Evolutionary conservation across 23 tunicate genomes (phyloP).

Genomic region (Ascidia mentula): DNA sequence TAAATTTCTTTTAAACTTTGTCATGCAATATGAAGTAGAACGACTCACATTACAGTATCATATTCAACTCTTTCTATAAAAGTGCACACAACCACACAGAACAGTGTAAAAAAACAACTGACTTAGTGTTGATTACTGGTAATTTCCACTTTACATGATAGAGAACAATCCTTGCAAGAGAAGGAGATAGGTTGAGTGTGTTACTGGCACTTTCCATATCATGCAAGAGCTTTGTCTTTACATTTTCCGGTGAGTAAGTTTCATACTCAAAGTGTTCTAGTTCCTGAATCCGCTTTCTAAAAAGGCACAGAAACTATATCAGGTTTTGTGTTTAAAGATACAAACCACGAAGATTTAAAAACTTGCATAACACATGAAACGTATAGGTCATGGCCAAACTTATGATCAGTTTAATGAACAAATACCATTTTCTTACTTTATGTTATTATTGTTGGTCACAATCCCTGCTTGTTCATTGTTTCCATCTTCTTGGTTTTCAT

Average conservation of each 20-base stretch:
- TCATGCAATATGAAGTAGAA: no score
- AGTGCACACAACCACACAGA: no score
- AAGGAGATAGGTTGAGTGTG: constrained; percentile 32
- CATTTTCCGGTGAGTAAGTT: constrained; percentile 23
- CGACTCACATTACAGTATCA: no score
- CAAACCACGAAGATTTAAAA: background rate
- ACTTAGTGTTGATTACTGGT: constrained; percentile 39
- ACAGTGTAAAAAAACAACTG: no score
- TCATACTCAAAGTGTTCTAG: constrained; percentile 61
- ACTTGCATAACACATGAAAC: background rate
- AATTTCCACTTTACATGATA: constrained; percentile 81
- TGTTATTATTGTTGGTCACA: constrained; percentile 11
- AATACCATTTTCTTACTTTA: background rate
- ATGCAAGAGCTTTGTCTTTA: constrained; percentile 34
- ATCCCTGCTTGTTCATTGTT: constrained; percentile 28
- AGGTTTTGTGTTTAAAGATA: background rate
- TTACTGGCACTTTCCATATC: constrained; percentile 41
- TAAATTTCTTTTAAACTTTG: no score
- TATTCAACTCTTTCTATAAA: no score
- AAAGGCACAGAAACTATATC: background rate
- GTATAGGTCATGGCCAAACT: no score
- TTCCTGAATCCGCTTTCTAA: constrained; percentile 60
- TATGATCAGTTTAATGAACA: background rate
- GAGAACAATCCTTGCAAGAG: constrained; percentile 58
- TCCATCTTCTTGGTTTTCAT: constrained; percentile 30